Conservation (phyloP, 1,140 invertebrate genomes). For the Condylostylus longicornis region DNA sequence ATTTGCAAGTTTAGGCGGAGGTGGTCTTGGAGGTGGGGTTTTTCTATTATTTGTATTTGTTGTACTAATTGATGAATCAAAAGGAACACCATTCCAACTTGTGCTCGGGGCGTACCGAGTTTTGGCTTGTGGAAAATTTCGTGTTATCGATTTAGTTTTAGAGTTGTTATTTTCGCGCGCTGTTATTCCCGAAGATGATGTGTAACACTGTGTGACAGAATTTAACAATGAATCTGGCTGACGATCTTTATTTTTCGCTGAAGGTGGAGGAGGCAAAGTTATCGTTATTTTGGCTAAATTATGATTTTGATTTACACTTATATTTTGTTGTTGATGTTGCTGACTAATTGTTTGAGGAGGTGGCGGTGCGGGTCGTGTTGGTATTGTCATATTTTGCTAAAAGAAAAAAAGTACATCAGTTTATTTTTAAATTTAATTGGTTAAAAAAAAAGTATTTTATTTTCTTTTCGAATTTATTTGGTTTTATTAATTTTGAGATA, state of each 20-base stretch:
- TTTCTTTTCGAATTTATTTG: too few species aligned
- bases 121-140: slow-evolving; percentile 24
- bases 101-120: slow-evolving; percentile 24
- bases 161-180: slow-evolving; percentile 3
- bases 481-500: too few species aligned
- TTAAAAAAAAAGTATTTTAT: too few species aligned
- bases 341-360: slow-evolving; percentile 23
- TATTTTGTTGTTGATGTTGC: slow-evolving; percentile 18
- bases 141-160: slow-evolving; percentile 17
- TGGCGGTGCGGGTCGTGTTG: slow-evolving; percentile 29
- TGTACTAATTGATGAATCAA: slow-evolving; percentile 13
- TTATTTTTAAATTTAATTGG: too few species aligned
- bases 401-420: too few species aligned
- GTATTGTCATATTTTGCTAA: slow-evolving; percentile 26
- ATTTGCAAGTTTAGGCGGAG: slow-evolving; percentile 21
- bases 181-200: slow-evolving; percentile 1
- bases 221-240: slow-evolving; percentile 6
- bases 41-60: slow-evolving; percentile 17
- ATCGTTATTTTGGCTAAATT: slow-evolving; percentile 22
- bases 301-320: slow-evolving; percentile 6
- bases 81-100: slow-evolving; percentile 26
- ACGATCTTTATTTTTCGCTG: slow-evolving; percentile 13
- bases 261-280: slow-evolving; percentile 25
- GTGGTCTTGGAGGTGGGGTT: slow-evolving; percentile 26
- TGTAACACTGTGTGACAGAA: slow-evolving; percentile 8